Evolutionary conservation across 2,888 invertebrate species (phyloP).

Genomic region (Chorisops tibialis): DNA sequence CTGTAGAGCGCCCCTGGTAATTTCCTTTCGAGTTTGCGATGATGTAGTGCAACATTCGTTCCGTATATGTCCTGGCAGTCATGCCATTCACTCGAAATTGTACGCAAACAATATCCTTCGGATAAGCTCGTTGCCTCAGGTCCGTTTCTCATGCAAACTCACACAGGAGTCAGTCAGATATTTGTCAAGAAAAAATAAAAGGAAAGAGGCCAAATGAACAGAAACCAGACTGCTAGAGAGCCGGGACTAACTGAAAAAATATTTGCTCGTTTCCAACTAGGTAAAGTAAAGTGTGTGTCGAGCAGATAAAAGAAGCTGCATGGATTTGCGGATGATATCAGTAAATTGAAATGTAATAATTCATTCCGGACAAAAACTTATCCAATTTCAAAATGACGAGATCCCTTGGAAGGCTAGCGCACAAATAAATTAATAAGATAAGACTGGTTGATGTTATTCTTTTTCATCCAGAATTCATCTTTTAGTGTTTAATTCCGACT

Average conservation of each 20-base stretch:
- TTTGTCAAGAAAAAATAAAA: slow-evolving; percentile 12
- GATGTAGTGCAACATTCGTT: slow-evolving; percentile 3
- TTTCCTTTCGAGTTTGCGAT: no score
- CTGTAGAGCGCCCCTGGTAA: neutral
- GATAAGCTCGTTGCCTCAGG: slow-evolving; percentile 15
- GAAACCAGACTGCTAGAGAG: slow-evolving; percentile 10
- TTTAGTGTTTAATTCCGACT: no score
- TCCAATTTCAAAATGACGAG: no score
- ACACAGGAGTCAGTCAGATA: neutral
- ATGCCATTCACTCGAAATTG: slow-evolving; percentile 14
- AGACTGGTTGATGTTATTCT: no score
- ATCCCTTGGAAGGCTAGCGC: no score
- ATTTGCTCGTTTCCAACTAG: slow-evolving; percentile 3
- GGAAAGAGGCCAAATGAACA: slow-evolving; percentile 20
- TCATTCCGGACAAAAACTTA: no score
- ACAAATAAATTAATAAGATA: no score
- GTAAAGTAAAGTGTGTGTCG: neutral
- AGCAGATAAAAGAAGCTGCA: no score
- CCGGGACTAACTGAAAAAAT: neutral
- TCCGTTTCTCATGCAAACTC: neutral
- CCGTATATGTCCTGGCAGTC: neutral
- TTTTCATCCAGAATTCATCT: no score
- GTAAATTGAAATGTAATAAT: no score
- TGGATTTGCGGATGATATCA: no score
- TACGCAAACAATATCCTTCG: slow-evolving; percentile 12